Conservation (phyloP, 2,113 vertebrate species). For the Oxyura jamaicensis region DNA sequence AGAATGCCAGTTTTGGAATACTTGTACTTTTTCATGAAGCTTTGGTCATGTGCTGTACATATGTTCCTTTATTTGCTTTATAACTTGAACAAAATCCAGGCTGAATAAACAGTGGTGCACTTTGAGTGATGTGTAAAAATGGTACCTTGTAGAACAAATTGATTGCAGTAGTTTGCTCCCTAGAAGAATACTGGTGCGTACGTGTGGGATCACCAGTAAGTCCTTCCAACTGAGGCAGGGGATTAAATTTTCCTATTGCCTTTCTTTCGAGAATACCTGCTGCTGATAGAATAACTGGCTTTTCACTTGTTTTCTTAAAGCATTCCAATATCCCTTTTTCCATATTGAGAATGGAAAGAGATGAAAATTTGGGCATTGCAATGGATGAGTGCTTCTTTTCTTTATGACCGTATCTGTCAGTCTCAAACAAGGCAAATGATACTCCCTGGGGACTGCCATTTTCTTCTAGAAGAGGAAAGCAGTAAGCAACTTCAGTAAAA, state of each 20-base stretch:
- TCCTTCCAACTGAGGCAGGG: neutral
- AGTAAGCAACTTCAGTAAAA: neutral
- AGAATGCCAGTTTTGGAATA: neutral
- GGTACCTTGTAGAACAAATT: neutral
- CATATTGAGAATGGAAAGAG: neutral
- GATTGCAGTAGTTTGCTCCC: neutral
- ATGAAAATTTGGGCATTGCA: neutral
- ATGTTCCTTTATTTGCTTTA: neutral
- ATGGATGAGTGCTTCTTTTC: neutral
- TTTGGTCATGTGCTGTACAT: neutral
- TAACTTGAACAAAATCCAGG: neutral
- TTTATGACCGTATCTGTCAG: neutral
- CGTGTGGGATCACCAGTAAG: neutral
- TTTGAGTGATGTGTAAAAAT: neutral
- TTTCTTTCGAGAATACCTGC: neutral
- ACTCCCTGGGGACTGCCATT: neutral
- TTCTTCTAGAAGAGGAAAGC: neutral
- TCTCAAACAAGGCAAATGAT: neutral
- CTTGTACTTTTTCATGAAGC: neutral
- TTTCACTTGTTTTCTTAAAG: neutral
- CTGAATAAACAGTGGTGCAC: neutral
- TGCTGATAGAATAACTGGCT: neutral
- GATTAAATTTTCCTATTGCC: neutral
- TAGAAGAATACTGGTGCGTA: neutral
- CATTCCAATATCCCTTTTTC: neutral